Conservation (phyloP, 2,113 vertebrate genomes). For the Setophaga petechia region DNA sequence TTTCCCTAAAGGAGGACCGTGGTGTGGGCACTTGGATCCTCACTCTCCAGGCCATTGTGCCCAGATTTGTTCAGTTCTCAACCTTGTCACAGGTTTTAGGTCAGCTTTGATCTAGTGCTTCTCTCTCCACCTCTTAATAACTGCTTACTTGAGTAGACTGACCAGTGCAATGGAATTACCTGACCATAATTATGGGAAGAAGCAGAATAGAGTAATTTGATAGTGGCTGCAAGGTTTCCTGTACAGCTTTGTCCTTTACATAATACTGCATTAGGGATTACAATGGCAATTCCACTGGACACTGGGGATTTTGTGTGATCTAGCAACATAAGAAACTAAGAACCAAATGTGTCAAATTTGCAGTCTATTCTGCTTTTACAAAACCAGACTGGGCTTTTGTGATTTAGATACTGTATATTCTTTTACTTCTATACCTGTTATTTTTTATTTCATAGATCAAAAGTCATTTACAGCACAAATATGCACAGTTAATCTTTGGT, state of each 20-base stretch:
- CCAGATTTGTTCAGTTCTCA: not conserved
- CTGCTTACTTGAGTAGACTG: not conserved
- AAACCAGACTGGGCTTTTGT: not conserved
- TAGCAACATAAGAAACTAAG: not conserved
- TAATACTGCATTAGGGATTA: not conserved
- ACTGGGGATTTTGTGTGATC: not conserved
- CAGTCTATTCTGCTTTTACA: not conserved
- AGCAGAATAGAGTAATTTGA: not conserved
- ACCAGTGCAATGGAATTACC: not conserved
- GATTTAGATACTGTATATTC: not conserved
- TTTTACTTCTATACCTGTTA: not conserved
- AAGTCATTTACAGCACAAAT: not conserved
- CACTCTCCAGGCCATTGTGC: rapidly evolving
- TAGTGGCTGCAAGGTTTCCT: not conserved
- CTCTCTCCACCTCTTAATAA: rapidly evolving
- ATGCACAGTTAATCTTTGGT: not conserved
- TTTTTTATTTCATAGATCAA: not conserved
- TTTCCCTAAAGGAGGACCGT: not conserved
- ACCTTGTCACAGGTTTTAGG: not conserved
- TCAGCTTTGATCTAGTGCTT: not conserved
- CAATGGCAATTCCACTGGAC: not conserved
- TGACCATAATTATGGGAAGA: not conserved
- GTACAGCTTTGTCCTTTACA: not conserved
- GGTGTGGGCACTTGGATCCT: not conserved
- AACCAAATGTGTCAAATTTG: not conserved